Evolutionary conservation across 2,797 vertebrate species (phyloP), one percentile per base, ranked within the genome.

Genomic region (Oryzias dopingdopingensis): DNA sequence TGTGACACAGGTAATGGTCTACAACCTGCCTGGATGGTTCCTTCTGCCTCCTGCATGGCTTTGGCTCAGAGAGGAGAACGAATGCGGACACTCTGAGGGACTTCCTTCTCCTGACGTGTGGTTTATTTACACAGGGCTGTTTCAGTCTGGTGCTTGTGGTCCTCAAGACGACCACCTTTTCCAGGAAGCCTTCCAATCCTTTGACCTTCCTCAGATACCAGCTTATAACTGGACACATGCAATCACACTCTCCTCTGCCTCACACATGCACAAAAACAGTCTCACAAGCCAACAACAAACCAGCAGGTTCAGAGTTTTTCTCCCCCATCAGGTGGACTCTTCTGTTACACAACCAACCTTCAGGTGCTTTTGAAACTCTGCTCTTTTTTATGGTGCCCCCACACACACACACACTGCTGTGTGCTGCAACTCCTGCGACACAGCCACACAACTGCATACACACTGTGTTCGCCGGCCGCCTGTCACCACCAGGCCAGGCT

Each of bases 301-400:
- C 85, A 89, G 85, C 86, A 88, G 85, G 80, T 74, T 83, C 53
- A 68, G 60, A 32, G 22, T 48, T 66, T 74, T 67, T 66, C 72
- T 77, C 76, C 74, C 73, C 74, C 73, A 60, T 76, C 72, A 65
- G 72, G 83, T 87, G 84, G 87, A 79, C 82, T 78, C 72, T 81
- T 76, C 41, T 64, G 85, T 88, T 86, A 62, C 88, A 90, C 76
- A 87, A 86, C 77, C 81, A 78, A 85, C 80, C 74, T 88, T 88
- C 89, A 87, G 88, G 89, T 89, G 86, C 84, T 89, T 89, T 89
- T 83, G 81, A 70, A 87, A 82, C 73, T 82, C 52, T 68, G 58
- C 70, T 85, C 74, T 87, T 89, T 90, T 88, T 83, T 88, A 89
- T 86, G 87, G 85, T 60, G 55, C 62, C 18, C 18, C 18, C 18